Evolutionary conservation across 2,113 vertebrate genomes (phyloP), one percentile per base, ranked within the genome.

Genomic region (Microcebus lehilahytsara): DNA sequence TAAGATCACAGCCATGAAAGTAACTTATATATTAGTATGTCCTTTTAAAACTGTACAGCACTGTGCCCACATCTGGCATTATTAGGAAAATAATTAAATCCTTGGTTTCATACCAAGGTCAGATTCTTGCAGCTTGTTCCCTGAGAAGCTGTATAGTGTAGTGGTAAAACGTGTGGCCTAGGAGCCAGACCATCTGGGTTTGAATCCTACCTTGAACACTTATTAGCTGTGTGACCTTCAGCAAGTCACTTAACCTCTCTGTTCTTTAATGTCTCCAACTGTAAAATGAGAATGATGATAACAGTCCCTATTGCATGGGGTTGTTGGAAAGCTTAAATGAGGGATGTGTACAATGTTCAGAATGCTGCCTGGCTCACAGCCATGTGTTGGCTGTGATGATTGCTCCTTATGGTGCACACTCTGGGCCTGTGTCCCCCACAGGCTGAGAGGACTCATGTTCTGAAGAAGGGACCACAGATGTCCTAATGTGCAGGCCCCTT

Each of bases 91-190:
- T 74, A 81, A 40, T 20, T 51, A 79, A 79, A 84, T 80, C 40
- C n/a, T 88, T 83, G 30, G 19, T 60, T 87, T 90, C 80, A 60
- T 16, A 92, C 19, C 78, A 87, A 96, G 80, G 62, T 83, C 89
- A 67, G 53, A 78, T 25, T 87, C 67, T 96, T 84, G 78, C 40
- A 42, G 78, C 51, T 89, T 79, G 5, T 46, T 79, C 30, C 62
- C 66, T 49, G 10, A 84, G 95, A 87, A 85, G 40, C 74, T 85
- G 10, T 17, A 6, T 10, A 19, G 22, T 9, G 1, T 9, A 14
- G 62, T 60, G 22, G 34, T 66, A 78, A 78, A 77, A 93, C 78
- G 72, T 22, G 6, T 67, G 56, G 49, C 42, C 60, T 11, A n/a
- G 49, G 17, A 67, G 74, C 49, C 49, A 75, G 34, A 53, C 74